A percentile compares a stretch with the other conserved stretches of the same genome.
These are phyloP conservation scores for Zaprionus davidi DNA, from an alignment of 1,140 invertebrate species.

Conservation along the genomic window DNA sequence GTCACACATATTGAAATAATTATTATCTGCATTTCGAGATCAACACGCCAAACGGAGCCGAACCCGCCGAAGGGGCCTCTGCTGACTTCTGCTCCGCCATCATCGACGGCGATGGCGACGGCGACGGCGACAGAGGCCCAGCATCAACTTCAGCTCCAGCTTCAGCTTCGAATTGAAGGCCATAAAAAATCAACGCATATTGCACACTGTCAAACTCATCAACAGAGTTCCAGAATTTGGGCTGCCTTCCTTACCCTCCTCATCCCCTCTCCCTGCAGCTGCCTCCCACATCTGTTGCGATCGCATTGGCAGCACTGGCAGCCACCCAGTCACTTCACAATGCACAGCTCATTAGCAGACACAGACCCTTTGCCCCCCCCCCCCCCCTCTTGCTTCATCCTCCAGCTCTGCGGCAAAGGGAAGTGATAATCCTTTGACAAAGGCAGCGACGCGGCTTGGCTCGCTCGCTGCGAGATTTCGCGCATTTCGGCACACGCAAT, in stretches of 20 bases:
- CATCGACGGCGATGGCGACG: constrained; percentile 5
- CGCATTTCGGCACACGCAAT: constrained; percentile 61
- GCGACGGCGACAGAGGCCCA: constrained; percentile 5
- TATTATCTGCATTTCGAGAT: constrained; percentile 83
- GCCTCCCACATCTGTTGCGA: neutral
- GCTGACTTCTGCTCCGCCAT: constrained; percentile 10
- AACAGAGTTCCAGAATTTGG: constrained; percentile 18
- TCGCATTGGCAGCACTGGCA: neutral
- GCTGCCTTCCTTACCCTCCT: neutral
- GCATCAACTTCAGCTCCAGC: constrained; percentile 41
- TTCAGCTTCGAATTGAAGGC: constrained; percentile 76
- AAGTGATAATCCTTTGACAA: constrained; percentile 83
- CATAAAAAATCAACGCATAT: constrained; percentile 84
- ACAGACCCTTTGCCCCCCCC: constrained; percentile 3
- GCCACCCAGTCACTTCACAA: constrained; percentile 30
- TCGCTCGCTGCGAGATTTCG: constrained; percentile 56
- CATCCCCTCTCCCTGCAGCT: neutral
- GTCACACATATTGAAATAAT: constrained; percentile 84
- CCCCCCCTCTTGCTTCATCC: neutral
- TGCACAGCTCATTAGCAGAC: constrained; percentile 62
- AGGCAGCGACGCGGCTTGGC: constrained; percentile 39
- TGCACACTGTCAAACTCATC: constrained; percentile 79
- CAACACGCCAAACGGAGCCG: constrained; percentile 66
- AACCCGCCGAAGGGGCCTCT: constrained; percentile 17
- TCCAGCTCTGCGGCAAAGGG: constrained; percentile 12